Percentiles rank a stretch among this genome's conserved stretches.
Conservation (phyloP, 2,888 invertebrate genomes). For the Luperina nickerlii region DNA sequence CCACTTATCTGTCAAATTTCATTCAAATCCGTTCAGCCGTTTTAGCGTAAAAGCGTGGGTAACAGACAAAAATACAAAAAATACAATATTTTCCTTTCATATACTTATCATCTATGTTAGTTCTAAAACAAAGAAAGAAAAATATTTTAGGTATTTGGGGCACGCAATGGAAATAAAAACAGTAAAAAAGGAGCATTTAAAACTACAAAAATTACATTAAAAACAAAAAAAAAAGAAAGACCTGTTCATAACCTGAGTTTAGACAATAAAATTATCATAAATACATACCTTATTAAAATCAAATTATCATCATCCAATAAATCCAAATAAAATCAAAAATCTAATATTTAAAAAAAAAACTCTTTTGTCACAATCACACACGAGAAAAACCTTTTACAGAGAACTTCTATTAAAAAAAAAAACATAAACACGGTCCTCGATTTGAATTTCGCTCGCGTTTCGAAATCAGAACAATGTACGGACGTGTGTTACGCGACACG, state of each 20-base stretch:
- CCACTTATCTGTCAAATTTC: too few species aligned
- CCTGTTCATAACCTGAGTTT: too few species aligned
- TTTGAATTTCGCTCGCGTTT: constrained; percentile 64
- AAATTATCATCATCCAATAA: constrained; percentile 33
- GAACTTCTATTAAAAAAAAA: neutral
- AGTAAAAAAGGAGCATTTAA: neutral
- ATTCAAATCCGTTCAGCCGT: too few species aligned
- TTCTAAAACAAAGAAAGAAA: too few species aligned
- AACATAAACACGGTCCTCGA: neutral
- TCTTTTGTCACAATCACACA: constrained; percentile 1
- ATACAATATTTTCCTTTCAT: too few species aligned
- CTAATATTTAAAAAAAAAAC: too few species aligned
- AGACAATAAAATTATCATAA: neutral
- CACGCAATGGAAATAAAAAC: neutral
- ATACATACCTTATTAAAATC: constrained; percentile 30
- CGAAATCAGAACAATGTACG: constrained; percentile 65
- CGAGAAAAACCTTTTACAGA: neutral
- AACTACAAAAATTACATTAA: neutral
- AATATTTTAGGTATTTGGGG: too few species aligned
- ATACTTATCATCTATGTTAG: too few species aligned
- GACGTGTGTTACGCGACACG: constrained; percentile 71
- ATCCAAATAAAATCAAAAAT: too few species aligned
- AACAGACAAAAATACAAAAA: neutral
- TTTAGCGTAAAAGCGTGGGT: too few species aligned
- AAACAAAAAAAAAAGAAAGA: too few species aligned